Percentiles rank a stretch among this genome's conserved stretches.
Evolutionary conservation across 53 echinoderm and acorn worm species (phyloP).

Genomic region (Luidia sarsii): DNA sequence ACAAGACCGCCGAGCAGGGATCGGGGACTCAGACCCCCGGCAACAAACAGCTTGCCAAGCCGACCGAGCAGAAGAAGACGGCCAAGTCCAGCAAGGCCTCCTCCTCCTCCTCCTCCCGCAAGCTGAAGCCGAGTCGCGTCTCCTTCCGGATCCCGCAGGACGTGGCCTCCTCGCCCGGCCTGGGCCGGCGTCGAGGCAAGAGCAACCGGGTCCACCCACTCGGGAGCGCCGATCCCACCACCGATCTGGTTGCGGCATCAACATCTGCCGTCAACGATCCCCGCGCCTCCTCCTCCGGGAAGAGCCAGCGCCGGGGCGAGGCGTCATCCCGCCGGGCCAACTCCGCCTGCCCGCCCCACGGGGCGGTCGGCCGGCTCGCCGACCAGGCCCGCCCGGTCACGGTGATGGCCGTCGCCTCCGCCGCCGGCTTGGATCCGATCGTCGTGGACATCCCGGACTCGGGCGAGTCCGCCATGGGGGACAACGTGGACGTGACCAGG

Average conservation of each 20-base stretch:
- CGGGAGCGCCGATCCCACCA: slow-evolving; percentile 17
- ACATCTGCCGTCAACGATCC: no score
- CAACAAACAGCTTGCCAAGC: not conserved
- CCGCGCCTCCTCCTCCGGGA: no score
- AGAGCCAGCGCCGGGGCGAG: no score
- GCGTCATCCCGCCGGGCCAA: no score
- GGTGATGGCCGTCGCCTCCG: slow-evolving; percentile 1
- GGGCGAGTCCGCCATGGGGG: slow-evolving; percentile 16
- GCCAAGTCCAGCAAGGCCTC: not conserved
- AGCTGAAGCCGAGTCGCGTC: not conserved
- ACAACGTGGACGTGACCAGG: slow-evolving; percentile 5
- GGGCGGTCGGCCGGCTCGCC: no score
- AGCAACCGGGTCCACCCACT: not conserved
- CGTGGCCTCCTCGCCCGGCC: slow-evolving; percentile 12
- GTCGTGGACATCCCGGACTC: not conserved
- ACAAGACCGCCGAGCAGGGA: not conserved
- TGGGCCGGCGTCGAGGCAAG: not conserved
- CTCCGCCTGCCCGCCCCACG: no score
- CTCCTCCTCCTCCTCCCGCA: slow-evolving; percentile 11
- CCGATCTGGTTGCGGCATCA: no score
- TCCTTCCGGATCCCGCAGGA: slow-evolving; percentile 17
- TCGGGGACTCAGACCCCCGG: not conserved
- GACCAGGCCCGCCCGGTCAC: no score
- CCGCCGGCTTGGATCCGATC: not conserved
- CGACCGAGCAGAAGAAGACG: no score